Conservation (phyloP, 2,113 vertebrate genomes). For the Nerophis lumbriciformis region DNA sequence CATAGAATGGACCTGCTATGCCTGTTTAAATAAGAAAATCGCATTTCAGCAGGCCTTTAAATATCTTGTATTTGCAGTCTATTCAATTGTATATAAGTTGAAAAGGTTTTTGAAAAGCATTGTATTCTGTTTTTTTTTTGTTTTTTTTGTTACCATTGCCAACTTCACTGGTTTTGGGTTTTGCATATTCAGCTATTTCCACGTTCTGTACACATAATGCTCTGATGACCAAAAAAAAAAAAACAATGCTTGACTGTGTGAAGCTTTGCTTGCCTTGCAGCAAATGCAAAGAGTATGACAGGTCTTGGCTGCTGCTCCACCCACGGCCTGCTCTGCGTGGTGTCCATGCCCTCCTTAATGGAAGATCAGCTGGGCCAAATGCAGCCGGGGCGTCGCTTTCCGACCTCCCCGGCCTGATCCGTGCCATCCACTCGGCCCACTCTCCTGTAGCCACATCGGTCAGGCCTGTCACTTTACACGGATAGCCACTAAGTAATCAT, state of each 20-base stretch:
- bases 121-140: no score
- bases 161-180: no score
- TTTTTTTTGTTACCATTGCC: no score
- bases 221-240: slow-evolving; percentile 27
- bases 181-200: no score
- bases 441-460: slow-evolving; percentile 52
- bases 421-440: slow-evolving; percentile 52
- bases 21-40: no score
- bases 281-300: slow-evolving; percentile 45
- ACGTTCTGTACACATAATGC: no score
- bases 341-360: slow-evolving; percentile 58
- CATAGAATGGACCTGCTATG: no score
- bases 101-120: no score
- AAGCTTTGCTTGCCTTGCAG: slow-evolving; percentile 12
- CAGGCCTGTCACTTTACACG: slow-evolving; percentile 51
- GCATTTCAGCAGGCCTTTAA: no score
- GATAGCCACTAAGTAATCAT: slow-evolving; percentile 50
- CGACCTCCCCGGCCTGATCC: slow-evolving; percentile 54
- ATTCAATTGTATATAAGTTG: no score
- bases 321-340: slow-evolving; percentile 44
- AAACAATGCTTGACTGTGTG: no score
- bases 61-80: no score
- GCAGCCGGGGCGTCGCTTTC: slow-evolving; percentile 48
- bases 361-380: slow-evolving; percentile 57
- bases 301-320: slow-evolving; percentile 43